Conservation (phyloP, 2,113 vertebrate genomes). For the Rana temporaria region DNA sequence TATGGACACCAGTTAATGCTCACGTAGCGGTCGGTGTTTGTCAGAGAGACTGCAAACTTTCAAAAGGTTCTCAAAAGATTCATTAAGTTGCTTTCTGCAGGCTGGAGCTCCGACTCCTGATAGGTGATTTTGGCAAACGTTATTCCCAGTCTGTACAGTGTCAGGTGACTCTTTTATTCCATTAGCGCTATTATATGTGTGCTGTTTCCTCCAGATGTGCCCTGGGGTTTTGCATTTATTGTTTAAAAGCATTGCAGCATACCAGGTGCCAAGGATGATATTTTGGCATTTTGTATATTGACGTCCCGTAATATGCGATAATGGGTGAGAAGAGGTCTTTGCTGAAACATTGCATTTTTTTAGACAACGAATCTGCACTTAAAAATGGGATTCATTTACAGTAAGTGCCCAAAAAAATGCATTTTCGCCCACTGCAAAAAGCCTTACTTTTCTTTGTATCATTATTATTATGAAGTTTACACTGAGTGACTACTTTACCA, state of each 20-base stretch:
- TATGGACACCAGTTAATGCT: slow-evolving; percentile 15
- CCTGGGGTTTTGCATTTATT: background rate
- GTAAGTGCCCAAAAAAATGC: too few relatives aligned
- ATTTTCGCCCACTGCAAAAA: too few relatives aligned
- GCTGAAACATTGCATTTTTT: too few relatives aligned
- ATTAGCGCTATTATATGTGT: slow-evolving; percentile 12
- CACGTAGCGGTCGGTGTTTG: background rate
- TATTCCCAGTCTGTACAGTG: slow-evolving; percentile 9
- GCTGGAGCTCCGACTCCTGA: slow-evolving; percentile 10
- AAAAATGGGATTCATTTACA: too few relatives aligned
- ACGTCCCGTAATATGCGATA: too few relatives aligned
- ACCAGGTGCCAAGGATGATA: slow-evolving; percentile 4
- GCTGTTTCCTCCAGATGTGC: slow-evolving; percentile 25
- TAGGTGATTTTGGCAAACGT: slow-evolving; percentile 30
- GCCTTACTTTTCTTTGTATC: too few relatives aligned
- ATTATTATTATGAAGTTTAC: too few relatives aligned
- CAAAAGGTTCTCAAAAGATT: slow-evolving; percentile 40
- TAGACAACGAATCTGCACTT: too few relatives aligned
- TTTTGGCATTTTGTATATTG: background rate
- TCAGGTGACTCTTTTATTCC: slow-evolving; percentile 28
- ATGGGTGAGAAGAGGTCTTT: too few relatives aligned
- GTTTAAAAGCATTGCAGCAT: background rate
- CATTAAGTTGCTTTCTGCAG: slow-evolving; percentile 26
- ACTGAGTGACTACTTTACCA: too few relatives aligned
- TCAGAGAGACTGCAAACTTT: slow-evolving; percentile 28